phyloP scores from a whole-genome alignment of 2,888 invertebrate genomes.

The Troides helena region DNA sequence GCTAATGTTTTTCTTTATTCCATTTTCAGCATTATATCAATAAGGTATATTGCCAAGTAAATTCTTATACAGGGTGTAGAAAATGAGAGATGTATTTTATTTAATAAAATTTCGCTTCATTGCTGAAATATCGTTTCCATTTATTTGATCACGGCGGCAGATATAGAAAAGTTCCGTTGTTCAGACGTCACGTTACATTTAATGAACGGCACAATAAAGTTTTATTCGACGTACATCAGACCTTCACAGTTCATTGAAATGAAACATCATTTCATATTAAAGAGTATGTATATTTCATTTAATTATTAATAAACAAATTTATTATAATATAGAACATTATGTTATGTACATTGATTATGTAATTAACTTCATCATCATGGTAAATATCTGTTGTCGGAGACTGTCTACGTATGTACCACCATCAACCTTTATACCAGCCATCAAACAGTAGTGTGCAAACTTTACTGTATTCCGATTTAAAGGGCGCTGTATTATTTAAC shows the following conservation, averaged over 20 bases:
- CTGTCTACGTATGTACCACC: too few species aligned
- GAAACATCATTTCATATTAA: slow-evolving; percentile 10
- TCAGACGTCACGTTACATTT: slow-evolving; percentile 28
- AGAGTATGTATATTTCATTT: neutral
- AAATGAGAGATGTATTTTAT: slow-evolving; percentile 1
- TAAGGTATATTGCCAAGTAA: neutral
- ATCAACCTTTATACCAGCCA: too few species aligned
- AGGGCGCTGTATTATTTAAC: too few species aligned
- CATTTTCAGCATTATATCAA: neutral
- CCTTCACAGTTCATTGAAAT: slow-evolving; percentile 17
- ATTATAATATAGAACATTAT: too few species aligned
- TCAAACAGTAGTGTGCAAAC: too few species aligned
- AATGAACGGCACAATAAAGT: slow-evolving; percentile 30
- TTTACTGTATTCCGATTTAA: too few species aligned
- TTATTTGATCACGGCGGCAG: slow-evolving; percentile 17
- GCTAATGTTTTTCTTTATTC: neutral
- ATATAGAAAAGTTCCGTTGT: slow-evolving; percentile 27
- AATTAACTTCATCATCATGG: too few species aligned
- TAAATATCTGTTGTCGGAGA: too few species aligned
- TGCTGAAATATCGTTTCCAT: slow-evolving; percentile 24
- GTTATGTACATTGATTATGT: too few species aligned
- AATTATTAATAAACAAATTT: too few species aligned
- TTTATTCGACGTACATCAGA: slow-evolving; percentile 22
- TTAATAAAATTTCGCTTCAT: slow-evolving; percentile 10
- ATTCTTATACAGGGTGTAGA: neutral